A percentile compares a stretch with the other conserved stretches of the same genome.
Conservation (phyloP, 2,113 vertebrate genomes). For the Uropsilus gracilis region DNA sequence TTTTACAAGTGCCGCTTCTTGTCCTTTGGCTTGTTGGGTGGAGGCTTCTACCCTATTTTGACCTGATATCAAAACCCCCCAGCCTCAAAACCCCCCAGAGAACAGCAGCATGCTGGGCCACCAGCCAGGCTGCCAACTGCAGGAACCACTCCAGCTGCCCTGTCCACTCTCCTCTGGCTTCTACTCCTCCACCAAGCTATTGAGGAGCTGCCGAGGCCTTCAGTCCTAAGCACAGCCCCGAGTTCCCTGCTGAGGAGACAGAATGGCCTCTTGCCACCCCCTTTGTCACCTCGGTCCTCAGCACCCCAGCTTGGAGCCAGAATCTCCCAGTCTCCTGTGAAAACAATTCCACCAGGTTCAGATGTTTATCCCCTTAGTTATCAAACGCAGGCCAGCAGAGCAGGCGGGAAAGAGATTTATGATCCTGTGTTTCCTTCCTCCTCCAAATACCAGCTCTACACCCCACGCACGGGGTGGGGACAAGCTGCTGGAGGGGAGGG, state of each 20-base stretch:
- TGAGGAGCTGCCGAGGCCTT: neutral
- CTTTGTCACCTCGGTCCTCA: neutral
- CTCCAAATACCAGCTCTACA: neutral
- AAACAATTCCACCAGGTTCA: neutral
- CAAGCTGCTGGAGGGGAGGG: neutral
- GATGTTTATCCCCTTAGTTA: neutral
- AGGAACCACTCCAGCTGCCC: neutral
- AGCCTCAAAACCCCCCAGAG: neutral
- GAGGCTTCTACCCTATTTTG: no score
- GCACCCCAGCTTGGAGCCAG: neutral
- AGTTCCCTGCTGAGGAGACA: neutral
- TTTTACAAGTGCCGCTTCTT: no score
- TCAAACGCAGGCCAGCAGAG: neutral
- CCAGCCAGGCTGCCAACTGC: neutral
- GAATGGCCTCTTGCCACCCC: neutral
- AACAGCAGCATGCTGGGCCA: neutral
- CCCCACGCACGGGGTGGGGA: neutral
- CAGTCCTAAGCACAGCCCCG: neutral
- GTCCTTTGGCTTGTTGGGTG: no score
- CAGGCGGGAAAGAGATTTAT: neutral
- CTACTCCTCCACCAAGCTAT: neutral
- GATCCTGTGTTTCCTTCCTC: neutral
- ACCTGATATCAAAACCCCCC: no score
- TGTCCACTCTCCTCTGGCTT: neutral
- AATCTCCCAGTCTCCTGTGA: neutral